Evolutionary conservation across 2,113 vertebrate species (phyloP).

Genomic region (Pelobates fuscus): DNA sequence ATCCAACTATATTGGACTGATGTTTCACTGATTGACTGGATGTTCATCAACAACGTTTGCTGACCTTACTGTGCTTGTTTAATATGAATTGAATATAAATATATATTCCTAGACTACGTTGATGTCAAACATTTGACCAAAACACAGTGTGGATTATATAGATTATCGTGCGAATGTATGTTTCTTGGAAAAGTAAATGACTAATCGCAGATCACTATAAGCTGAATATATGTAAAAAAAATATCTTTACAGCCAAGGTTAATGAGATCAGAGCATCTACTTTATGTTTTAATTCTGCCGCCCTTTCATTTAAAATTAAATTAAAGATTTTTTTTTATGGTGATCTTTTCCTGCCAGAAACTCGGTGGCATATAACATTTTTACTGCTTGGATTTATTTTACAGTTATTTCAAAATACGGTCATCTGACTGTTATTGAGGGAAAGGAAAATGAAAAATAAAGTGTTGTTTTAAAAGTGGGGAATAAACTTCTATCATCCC

Average conservation of each 20-base stretch:
- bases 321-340: constrained; percentile 29
- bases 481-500: not conserved
- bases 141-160: too few species aligned
- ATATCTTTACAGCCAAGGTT: constrained; percentile 29
- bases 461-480: not conserved
- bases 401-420: not conserved
- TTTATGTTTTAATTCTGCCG: constrained; percentile 32
- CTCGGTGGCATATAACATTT: not conserved
- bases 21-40: too few species aligned
- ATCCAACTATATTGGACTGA: too few species aligned
- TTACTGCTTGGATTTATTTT: constrained; percentile 25
- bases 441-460: not conserved
- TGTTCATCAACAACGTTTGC: too few species aligned
- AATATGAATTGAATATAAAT: too few species aligned
- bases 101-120: too few species aligned
- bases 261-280: constrained; percentile 37
- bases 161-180: too few species aligned
- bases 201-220: not conserved
- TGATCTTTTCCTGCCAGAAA: constrained; percentile 18
- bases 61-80: too few species aligned
- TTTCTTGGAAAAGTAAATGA: constrained; percentile 10
- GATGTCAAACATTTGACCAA: too few species aligned
- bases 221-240: not conserved
- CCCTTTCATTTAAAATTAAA: constrained; percentile 41
- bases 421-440: not conserved